Evolutionary conservation across 2,888 invertebrate species (phyloP).

Genomic region (Lepidocyrtoides sp.): DNA sequence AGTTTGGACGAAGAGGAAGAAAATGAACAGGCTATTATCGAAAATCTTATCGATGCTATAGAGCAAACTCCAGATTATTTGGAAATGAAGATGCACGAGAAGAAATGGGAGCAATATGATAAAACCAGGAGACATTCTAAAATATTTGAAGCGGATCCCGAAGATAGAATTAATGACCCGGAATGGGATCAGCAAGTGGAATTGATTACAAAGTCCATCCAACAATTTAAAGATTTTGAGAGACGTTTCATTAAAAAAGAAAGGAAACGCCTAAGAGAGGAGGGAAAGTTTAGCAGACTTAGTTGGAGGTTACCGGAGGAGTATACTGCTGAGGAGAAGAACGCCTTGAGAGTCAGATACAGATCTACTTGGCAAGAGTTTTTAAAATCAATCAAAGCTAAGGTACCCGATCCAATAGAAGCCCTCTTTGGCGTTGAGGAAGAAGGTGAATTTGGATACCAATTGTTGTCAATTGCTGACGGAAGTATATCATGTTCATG

Average conservation of each 20-base stretch:
- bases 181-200: background rate
- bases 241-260: slow-evolving; percentile 62
- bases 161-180: background rate
- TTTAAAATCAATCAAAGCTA: slow-evolving; percentile 20
- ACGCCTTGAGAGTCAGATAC: slow-evolving; percentile 56
- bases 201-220: slow-evolving; percentile 20
- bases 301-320: slow-evolving; percentile 57
- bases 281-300: slow-evolving; percentile 33
- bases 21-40: slow-evolving; percentile 43
- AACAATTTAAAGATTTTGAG: slow-evolving; percentile 68
- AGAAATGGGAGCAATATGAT: slow-evolving; percentile 20
- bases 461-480: too few species aligned
- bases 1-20: slow-evolving; percentile 44
- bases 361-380: slow-evolving; percentile 45
- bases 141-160: background rate
- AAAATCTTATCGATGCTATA: slow-evolving; percentile 76
- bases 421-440: slow-evolving; percentile 58
- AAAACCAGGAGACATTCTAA: background rate
- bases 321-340: slow-evolving; percentile 74
- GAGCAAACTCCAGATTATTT: slow-evolving; percentile 68
- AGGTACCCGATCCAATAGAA: slow-evolving; percentile 36
- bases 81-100: background rate
- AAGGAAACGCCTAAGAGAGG: slow-evolving; percentile 61
- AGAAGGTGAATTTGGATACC: too few species aligned
- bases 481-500: background rate